Conservation (phyloP, 1,140 invertebrate genomes). For the Temnothorax longispinosus region DNA sequence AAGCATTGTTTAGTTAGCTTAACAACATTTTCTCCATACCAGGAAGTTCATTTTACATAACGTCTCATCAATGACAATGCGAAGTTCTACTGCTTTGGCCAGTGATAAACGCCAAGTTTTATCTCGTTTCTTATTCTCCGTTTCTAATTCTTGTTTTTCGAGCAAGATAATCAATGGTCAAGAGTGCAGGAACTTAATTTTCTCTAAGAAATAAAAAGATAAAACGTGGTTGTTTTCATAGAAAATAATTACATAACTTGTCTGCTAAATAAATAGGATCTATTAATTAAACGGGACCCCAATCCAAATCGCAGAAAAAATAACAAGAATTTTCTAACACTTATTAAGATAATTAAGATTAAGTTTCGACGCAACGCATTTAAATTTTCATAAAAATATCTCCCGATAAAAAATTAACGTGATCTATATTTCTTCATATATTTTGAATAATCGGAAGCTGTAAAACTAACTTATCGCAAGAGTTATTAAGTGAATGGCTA, state of each 20-base stretch:
- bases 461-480: not conserved
- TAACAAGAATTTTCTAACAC: not conserved
- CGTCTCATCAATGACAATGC: not conserved
- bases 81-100: constrained; percentile 1
- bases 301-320: not conserved
- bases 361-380: not conserved
- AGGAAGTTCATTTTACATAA: constrained; percentile 23
- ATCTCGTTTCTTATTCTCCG: not conserved
- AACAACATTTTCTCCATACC: not conserved
- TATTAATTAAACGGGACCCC: not conserved
- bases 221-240: not conserved
- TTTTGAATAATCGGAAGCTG: not conserved
- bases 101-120: not conserved
- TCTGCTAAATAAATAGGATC: not conserved
- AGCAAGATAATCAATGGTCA: not conserved
- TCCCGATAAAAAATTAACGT: not conserved
- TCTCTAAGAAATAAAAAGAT: not conserved
- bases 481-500: not conserved
- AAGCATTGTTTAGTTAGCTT: not conserved
- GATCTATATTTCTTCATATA: not conserved
- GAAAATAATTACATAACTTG: not conserved
- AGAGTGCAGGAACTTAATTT: not conserved
- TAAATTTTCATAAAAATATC: not conserved
- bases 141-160: not conserved
- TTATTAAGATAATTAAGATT: not conserved